A percentile compares a stretch with the other conserved stretches of the same genome.
Conservation (phyloP, 2,113 vertebrate species). For the Ameiurus melas region DNA sequence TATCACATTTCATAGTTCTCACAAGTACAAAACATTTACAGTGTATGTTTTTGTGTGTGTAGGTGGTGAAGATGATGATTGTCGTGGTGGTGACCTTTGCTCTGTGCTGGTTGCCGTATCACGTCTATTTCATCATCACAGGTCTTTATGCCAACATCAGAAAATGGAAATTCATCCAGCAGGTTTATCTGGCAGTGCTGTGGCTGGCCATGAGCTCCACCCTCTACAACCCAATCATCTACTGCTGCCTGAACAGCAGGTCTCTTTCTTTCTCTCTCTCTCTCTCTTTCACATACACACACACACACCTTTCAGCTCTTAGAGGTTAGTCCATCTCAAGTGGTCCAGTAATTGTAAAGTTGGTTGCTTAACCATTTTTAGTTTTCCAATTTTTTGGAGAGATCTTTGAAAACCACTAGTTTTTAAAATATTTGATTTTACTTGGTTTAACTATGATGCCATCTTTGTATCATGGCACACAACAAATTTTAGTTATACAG, state of each 20-base stretch:
- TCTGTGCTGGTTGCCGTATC: slow-evolving; percentile 84
- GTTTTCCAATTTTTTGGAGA: too few species aligned
- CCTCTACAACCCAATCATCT: slow-evolving; percentile 89
- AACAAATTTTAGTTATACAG: too few species aligned
- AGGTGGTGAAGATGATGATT: slow-evolving; percentile 84
- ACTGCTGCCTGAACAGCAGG: slow-evolving; percentile 83
- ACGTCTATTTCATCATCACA: slow-evolving; percentile 81
- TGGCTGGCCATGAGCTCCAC: slow-evolving; percentile 89
- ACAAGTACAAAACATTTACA: too few species aligned
- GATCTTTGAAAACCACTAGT: too few species aligned
- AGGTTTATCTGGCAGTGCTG: slow-evolving; percentile 81
- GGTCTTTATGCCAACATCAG: slow-evolving; percentile 67
- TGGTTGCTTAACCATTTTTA: too few species aligned
- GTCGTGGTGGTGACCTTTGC: slow-evolving; percentile 81
- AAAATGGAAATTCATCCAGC: slow-evolving; percentile 76
- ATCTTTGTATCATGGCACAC: too few species aligned
- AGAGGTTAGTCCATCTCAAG: too few species aligned
- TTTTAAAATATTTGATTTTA: too few species aligned
- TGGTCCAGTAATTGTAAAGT: too few species aligned
- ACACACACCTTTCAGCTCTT: neutral
- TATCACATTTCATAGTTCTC: too few species aligned
- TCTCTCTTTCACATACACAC: neutral
- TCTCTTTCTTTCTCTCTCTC: slow-evolving; percentile 5
- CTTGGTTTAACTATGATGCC: too few species aligned
- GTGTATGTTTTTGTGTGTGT: slow-evolving; percentile 24